phyloP scores from a whole-genome alignment of 2,888 invertebrate species.

The Morpho achilles region DNA sequence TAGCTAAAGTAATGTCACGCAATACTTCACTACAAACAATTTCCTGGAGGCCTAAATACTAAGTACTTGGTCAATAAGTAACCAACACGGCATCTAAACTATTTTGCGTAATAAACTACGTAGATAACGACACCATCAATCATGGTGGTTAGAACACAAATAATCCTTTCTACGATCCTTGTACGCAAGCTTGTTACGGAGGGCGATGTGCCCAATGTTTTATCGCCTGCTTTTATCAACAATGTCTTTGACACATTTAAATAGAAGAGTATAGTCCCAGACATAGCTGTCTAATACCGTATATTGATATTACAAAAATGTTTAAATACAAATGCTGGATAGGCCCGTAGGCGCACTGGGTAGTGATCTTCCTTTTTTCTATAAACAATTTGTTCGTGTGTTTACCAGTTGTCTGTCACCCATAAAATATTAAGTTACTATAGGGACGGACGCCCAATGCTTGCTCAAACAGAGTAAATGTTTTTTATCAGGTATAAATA shows the following conservation, averaged over 20 bases:
- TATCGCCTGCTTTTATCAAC: constrained; percentile 56
- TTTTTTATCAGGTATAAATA: too few species aligned
- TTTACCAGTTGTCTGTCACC: too few species aligned
- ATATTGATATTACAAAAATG: too few species aligned
- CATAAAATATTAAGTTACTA: too few species aligned
- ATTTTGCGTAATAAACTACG: constrained; percentile 17
- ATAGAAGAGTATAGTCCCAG: constrained; percentile 34
- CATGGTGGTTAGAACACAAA: constrained; percentile 34
- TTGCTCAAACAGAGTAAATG: too few species aligned
- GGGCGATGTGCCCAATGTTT: constrained; percentile 34
- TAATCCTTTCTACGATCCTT: constrained; percentile 36
- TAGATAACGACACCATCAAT: constrained; percentile 35
- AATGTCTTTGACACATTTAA: constrained; percentile 53
- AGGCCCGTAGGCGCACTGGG: too few species aligned
- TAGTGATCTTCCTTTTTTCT: too few species aligned
- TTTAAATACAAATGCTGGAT: too few species aligned
- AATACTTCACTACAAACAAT: constrained; percentile 2
- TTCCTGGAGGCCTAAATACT: constrained; percentile 9
- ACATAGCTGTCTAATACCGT: too few species aligned
- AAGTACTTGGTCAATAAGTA: constrained; percentile 8
- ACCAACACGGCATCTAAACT: constrained; percentile 6
- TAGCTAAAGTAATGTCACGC: not conserved
- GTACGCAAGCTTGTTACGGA: constrained; percentile 35
- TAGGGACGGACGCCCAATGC: too few species aligned
- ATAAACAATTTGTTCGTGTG: too few species aligned